Conservation (phyloP, 2,797 vertebrate species). For the Picus viridis region DNA sequence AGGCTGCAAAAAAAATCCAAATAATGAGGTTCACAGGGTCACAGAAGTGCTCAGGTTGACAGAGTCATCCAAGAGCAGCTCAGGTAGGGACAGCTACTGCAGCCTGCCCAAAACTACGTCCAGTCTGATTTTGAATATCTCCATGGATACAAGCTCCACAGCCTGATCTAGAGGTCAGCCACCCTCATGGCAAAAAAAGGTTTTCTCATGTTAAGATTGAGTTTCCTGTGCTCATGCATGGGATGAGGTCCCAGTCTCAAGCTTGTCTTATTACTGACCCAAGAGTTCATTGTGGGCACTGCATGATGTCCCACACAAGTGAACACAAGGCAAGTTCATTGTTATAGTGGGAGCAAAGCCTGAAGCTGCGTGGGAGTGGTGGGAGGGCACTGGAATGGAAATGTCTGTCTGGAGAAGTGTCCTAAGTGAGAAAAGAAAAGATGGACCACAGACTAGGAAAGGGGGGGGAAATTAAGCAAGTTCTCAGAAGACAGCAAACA, state of each 20-base stretch:
- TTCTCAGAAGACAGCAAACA: neutral
- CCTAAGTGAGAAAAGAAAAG: neutral
- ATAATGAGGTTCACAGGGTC: neutral
- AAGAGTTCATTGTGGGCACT: neutral
- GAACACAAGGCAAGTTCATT: accelerated
- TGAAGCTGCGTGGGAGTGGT: neutral
- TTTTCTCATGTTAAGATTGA: neutral
- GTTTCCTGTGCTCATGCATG: neutral
- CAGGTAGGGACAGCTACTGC: neutral
- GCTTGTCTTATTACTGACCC: neutral
- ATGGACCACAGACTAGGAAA: neutral
- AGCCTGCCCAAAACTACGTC: neutral
- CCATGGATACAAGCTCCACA: neutral
- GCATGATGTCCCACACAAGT: neutral
- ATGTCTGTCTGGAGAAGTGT: neutral
- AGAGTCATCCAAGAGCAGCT: neutral
- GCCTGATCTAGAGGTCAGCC: neutral
- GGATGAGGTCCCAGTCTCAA: neutral
- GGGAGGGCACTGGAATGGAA: neutral
- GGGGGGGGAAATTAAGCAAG: neutral
- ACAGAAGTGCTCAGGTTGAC: neutral
- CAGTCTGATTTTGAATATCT: neutral
- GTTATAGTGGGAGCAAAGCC: neutral
- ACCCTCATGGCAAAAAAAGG: neutral
- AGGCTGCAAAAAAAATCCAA: neutral